phyloP scores from a whole-genome alignment of 2,797 vertebrate genomes.

The Sebastes matsubarae region DNA sequence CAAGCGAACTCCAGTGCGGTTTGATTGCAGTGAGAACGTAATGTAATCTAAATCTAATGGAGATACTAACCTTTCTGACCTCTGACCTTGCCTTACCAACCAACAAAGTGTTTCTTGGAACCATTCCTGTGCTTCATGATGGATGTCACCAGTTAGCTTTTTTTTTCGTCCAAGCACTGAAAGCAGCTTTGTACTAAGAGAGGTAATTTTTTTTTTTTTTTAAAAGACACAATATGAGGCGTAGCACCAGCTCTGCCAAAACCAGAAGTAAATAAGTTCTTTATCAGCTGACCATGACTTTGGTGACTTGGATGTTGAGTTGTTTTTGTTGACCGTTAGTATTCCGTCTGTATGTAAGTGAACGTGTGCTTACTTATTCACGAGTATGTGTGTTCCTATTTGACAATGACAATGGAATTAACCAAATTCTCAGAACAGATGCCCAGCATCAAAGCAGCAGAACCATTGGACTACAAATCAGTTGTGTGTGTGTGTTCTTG shows the following conservation, averaged over 20 bases:
- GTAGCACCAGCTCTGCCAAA: background rate
- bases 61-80: background rate
- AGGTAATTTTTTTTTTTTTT: background rate
- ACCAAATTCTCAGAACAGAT: conserved; percentile 11
- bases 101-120: too few species aligned
- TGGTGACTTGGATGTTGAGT: background rate
- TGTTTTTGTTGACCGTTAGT: background rate
- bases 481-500: background rate
- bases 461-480: conserved; percentile 8
- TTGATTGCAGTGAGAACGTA: too few species aligned
- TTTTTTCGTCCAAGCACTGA: background rate
- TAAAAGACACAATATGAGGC: background rate
- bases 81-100: background rate
- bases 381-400: background rate
- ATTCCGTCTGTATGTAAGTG: background rate
- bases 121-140: background rate
- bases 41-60: too few species aligned
- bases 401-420: background rate
- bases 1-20: too few species aligned
- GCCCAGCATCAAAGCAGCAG: conserved; percentile 4
- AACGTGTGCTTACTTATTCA: background rate
- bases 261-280: background rate
- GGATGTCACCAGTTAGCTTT: background rate
- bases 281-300: background rate
- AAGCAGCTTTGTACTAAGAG: background rate